A percentile compares a stretch with the other conserved stretches of the same genome.
Evolutionary conservation across 2,113 vertebrate genomes (phyloP).

Genomic region (Oxygymnocypris stewartii): DNA sequence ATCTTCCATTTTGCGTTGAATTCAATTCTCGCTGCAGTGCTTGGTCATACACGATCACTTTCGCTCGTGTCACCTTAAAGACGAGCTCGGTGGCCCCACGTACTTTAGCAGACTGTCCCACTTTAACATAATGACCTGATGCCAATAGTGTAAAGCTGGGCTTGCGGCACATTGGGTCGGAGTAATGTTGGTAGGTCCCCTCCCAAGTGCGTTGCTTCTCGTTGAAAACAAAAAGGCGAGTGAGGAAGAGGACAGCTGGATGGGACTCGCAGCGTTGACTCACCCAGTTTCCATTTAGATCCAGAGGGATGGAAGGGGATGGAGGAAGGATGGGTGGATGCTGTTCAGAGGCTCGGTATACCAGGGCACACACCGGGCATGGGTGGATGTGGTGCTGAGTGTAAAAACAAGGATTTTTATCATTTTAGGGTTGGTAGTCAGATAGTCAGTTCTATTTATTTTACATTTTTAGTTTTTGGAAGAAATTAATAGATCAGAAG

Average conservation of each 20-base stretch:
- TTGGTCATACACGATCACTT: slow-evolving; percentile 77
- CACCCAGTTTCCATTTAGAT: slow-evolving; percentile 81
- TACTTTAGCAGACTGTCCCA: slow-evolving; percentile 74
- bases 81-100: slow-evolving; percentile 79
- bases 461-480: no score
- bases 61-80: slow-evolving; percentile 81
- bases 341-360: slow-evolving; percentile 79
- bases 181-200: slow-evolving; percentile 85
- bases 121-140: slow-evolving; percentile 77
- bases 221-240: slow-evolving; percentile 81
- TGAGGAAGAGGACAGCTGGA: slow-evolving; percentile 87
- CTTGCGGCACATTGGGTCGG: slow-evolving; percentile 80
- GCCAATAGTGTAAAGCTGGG: slow-evolving; percentile 85
- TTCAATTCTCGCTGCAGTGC: slow-evolving; percentile 77
- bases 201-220: slow-evolving; percentile 79
- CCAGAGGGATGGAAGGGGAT: slow-evolving; percentile 58
- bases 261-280: slow-evolving; percentile 83
- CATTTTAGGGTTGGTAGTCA: no score
- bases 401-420: not conserved
- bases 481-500: not conserved
- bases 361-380: slow-evolving; percentile 80
- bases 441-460: no score
- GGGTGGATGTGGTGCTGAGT: slow-evolving; percentile 84
- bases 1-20: slow-evolving; percentile 75
- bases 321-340: slow-evolving; percentile 77